A percentile compares a stretch with the other conserved stretches of the same genome.
phyloP scores from a whole-genome alignment of 2,113 vertebrate species.

The Xyrauchen texanus region DNA sequence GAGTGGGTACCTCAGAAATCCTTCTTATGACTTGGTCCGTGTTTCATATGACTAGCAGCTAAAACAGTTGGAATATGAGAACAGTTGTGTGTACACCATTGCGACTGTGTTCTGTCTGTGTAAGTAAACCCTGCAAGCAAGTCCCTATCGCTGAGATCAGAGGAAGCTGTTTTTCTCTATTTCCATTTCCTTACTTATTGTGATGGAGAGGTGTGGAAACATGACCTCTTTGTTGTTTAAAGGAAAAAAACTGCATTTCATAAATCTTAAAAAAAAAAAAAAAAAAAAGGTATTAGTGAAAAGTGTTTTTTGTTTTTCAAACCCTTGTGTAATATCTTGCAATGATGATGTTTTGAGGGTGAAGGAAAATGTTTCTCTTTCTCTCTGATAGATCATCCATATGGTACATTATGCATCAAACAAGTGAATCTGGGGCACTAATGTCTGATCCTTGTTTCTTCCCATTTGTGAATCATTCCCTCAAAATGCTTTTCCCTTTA shows the following conservation, averaged over 20 bases:
- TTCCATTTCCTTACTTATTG: slow-evolving; percentile 7
- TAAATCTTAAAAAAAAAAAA: neutral
- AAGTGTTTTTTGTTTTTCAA: neutral
- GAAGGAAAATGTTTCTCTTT: slow-evolving; percentile 11
- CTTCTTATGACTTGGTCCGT: too few relatives aligned
- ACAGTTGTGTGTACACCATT: too few relatives aligned
- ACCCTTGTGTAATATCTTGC: neutral
- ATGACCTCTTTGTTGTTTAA: neutral
- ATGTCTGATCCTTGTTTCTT: slow-evolving; percentile 27
- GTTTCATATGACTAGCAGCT: slow-evolving; percentile 6
- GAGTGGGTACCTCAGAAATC: too few relatives aligned
- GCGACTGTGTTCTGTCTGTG: neutral
- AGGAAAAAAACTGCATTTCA: slow-evolving; percentile 1
- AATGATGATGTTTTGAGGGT: neutral
- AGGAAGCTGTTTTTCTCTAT: neutral
- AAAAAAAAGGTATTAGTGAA: neutral
- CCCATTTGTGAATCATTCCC: slow-evolving; percentile 18
- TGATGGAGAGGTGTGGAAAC: neutral
- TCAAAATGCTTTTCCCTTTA: slow-evolving; percentile 26
- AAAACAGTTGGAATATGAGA: neutral
- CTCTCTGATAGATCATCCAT: slow-evolving; percentile 7
- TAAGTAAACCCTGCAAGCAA: slow-evolving; percentile 5
- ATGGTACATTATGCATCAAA: slow-evolving; percentile 18
- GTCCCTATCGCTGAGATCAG: slow-evolving; percentile 24
- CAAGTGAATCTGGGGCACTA: slow-evolving; percentile 19